Percentiles rank a stretch among this genome's conserved stretches.
Evolutionary conservation across 2,113 vertebrate genomes (phyloP).

Genomic region (Pogonocichla stellata): DNA sequence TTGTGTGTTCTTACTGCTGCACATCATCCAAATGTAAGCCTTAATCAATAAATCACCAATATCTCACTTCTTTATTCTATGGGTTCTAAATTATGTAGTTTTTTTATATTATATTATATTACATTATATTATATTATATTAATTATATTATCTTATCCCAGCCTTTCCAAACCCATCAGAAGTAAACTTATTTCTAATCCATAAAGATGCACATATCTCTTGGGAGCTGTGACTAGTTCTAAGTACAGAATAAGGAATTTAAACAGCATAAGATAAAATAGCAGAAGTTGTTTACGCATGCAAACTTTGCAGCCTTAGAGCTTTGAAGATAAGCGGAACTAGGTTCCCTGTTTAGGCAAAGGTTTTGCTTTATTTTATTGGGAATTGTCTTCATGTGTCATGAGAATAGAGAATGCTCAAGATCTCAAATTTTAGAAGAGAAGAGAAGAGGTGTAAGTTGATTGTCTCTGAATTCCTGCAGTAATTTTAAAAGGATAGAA

Average conservation of each 20-base stretch:
- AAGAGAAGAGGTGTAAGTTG: neutral
- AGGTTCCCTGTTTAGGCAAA: neutral
- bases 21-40: neutral
- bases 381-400: neutral
- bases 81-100: neutral
- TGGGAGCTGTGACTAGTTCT: neutral
- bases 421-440: neutral
- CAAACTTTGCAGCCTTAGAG: neutral
- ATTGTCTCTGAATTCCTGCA: neutral
- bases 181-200: neutral
- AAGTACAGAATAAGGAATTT: neutral
- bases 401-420: neutral
- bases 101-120: too few relatives aligned
- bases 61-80: neutral
- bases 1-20: neutral
- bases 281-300: neutral
- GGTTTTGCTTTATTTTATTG: neutral
- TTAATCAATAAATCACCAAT: conserved; percentile 23
- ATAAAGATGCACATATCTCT: neutral
- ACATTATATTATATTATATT: too few relatives aligned
- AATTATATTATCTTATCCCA: neutral
- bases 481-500: neutral
- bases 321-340: neutral
- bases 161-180: neutral
- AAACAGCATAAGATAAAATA: neutral